phyloP scores from a whole-genome alignment of 2,113 vertebrate species.

The Dascyllus trimaculatus region DNA sequence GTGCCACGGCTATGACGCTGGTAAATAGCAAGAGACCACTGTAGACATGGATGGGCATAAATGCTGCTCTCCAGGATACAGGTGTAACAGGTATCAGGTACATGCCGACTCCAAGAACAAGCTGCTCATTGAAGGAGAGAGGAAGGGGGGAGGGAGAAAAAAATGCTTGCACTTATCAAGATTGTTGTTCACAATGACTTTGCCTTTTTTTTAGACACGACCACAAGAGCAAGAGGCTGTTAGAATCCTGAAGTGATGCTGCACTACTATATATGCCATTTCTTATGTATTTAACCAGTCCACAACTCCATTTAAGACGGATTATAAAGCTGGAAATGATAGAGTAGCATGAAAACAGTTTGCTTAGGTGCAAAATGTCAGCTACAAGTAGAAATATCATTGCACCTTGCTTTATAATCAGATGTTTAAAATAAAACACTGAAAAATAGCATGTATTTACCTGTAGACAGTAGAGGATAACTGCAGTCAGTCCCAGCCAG shows the following conservation, averaged over 20 bases:
- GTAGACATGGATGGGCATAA: conserved; percentile 93
- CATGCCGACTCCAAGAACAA: conserved; percentile 88
- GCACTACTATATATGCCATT: no score
- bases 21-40: conserved; percentile 91
- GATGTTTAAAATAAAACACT: background rate
- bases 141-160: background rate
- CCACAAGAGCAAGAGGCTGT: background rate
- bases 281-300: background rate
- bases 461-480: conserved; percentile 90
- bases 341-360: no score
- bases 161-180: conserved; percentile 12
- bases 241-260: background rate
- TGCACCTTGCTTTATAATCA: background rate
- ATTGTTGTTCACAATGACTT: conserved; percentile 15
- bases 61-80: conserved; percentile 80
- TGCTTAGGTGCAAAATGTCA: background rate
- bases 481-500: conserved; percentile 92
- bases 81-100: conserved; percentile 92
- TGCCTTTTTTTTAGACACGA: conserved; percentile 1
- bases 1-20: conserved; percentile 88
- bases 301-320: background rate
- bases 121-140: conserved; percentile 82
- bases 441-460: conserved; percentile 77
- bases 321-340: background rate
- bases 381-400: background rate